phyloP scores from a whole-genome alignment of 2,888 invertebrate genomes.

The Drosophila ezoana region DNA sequence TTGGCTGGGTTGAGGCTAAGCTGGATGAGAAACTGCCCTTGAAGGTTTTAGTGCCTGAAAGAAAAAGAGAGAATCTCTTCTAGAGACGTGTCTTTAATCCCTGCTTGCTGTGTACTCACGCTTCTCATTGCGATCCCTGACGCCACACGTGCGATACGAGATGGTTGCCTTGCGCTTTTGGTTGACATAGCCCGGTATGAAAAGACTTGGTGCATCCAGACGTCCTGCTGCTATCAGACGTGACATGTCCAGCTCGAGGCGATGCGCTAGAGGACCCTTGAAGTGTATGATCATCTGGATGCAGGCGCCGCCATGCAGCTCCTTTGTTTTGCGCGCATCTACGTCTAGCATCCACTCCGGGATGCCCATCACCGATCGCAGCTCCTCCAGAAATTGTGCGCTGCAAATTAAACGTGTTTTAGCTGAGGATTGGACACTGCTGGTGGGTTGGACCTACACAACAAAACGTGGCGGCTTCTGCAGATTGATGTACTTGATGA shows the following conservation, averaged over 20 bases:
- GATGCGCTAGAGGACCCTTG: slow-evolving; percentile 91
- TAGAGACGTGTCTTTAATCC: no score
- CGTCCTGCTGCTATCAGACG: slow-evolving; percentile 90
- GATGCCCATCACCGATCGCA: slow-evolving; percentile 92
- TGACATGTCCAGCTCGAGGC: slow-evolving; percentile 92
- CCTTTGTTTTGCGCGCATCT: slow-evolving; percentile 92
- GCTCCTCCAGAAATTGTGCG: slow-evolving; percentile 92
- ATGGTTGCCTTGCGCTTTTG: slow-evolving; percentile 89
- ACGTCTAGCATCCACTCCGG: slow-evolving; percentile 96
- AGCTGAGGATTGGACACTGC: not conserved
- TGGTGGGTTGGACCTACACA: slow-evolving; percentile 86
- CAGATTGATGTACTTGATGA: slow-evolving; percentile 94
- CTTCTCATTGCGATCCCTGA: slow-evolving; percentile 90
- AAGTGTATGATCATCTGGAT: slow-evolving; percentile 95
- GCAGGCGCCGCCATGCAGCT: slow-evolving; percentile 91
- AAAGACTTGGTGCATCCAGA: slow-evolving; percentile 90
- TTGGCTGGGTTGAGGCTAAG: slow-evolving; percentile 55
- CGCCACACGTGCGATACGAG: slow-evolving; percentile 91
- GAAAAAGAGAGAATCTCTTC: not conserved
- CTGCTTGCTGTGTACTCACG: slow-evolving; percentile 76
- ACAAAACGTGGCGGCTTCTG: slow-evolving; percentile 95
- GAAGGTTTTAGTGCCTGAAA: slow-evolving; percentile 66
- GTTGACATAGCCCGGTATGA: slow-evolving; percentile 91
- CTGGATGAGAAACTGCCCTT: slow-evolving; percentile 61
- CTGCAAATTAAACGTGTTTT: slow-evolving; percentile 84